phyloP scores from a whole-genome alignment of 2,113 vertebrate species.

The Xiphophorus hellerii region DNA sequence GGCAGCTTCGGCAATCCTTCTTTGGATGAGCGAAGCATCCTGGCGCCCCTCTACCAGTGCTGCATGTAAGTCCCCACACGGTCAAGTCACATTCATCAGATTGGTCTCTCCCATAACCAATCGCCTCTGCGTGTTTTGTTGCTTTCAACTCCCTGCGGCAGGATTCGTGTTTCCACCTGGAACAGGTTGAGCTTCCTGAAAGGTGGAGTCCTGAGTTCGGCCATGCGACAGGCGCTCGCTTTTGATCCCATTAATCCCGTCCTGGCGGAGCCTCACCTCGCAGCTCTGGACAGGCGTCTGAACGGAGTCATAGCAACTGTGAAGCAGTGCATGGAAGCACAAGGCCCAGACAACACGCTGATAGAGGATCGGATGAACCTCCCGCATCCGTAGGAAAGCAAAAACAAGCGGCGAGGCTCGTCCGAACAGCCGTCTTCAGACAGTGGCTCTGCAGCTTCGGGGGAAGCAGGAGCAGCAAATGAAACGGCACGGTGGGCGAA shows the following conservation, averaged over 20 bases:
- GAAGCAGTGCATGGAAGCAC: conserved; percentile 94
- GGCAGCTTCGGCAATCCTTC: conserved; percentile 94
- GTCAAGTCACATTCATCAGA: too few species aligned
- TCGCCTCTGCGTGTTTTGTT: not conserved
- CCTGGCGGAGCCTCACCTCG: conserved; percentile 87
- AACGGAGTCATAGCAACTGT: conserved; percentile 87
- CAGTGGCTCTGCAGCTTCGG: not conserved
- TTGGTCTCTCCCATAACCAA: not conserved
- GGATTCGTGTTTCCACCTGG: conserved; percentile 96
- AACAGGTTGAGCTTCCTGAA: conserved; percentile 92
- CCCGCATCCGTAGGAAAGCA: conserved; percentile 84
- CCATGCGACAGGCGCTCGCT: conserved; percentile 87
- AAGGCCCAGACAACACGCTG: conserved; percentile 89
- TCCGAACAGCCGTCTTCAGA: not conserved
- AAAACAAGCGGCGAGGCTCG: not conserved
- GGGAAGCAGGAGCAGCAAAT: not conserved
- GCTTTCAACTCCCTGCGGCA: conserved; percentile 52
- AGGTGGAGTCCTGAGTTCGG: conserved; percentile 87
- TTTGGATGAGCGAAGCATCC: conserved; percentile 96
- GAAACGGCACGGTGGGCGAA: conserved; percentile 12
- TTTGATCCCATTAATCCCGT: conserved; percentile 92
- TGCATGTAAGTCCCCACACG: conserved; percentile 90
- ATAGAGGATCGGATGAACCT: conserved; percentile 98
- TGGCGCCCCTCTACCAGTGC: conserved; percentile 97
- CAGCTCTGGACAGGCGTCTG: conserved; percentile 90